Percentiles rank a stretch among this genome's conserved stretches.
These are phyloP conservation scores for Petrophora chlorosata DNA, from an alignment of 2,888 invertebrate genomes.

Conservation along the genomic window DNA sequence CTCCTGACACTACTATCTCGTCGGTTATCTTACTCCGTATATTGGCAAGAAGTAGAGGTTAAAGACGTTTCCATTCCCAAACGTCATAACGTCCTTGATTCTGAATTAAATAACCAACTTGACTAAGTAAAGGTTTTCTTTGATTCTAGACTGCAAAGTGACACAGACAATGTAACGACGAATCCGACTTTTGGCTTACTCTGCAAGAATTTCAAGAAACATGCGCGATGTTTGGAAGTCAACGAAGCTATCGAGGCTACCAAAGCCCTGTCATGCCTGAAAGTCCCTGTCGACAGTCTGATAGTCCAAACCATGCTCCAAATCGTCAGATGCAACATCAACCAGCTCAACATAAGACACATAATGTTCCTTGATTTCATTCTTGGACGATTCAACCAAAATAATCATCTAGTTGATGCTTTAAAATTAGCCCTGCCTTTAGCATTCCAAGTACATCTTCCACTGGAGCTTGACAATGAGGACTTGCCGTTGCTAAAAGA, in stretches of 20 bases:
- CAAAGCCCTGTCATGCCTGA: slow-evolving; percentile 83
- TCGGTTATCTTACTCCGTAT: too few relatives aligned
- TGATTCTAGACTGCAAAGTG: slow-evolving; percentile 50
- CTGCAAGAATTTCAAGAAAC: slow-evolving; percentile 82
- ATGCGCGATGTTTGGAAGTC: slow-evolving; percentile 78
- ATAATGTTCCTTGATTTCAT: slow-evolving; percentile 86
- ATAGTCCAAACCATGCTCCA: slow-evolving; percentile 86
- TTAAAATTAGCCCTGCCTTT: slow-evolving; percentile 86
- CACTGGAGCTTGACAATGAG: slow-evolving; percentile 81
- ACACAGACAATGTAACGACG: slow-evolving; percentile 69
- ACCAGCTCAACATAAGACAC: slow-evolving; percentile 83
- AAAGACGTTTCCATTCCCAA: too few relatives aligned
- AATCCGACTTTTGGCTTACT: slow-evolving; percentile 83
- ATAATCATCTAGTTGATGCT: slow-evolving; percentile 85
- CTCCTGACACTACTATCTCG: too few relatives aligned
- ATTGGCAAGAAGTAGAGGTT: too few relatives aligned
- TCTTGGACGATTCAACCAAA: slow-evolving; percentile 72
- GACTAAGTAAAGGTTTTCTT: background rate
- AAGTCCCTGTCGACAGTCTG: slow-evolving; percentile 82
- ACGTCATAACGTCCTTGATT: too few relatives aligned
- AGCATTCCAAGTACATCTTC: slow-evolving; percentile 86
- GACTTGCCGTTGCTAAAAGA: slow-evolving; percentile 79
- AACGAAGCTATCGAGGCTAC: slow-evolving; percentile 84
- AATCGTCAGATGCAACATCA: slow-evolving; percentile 84
- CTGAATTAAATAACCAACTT: too few relatives aligned